Evolutionary conservation across 2,888 invertebrate species (phyloP).

Genomic region (Andrena hattorfiana): DNA sequence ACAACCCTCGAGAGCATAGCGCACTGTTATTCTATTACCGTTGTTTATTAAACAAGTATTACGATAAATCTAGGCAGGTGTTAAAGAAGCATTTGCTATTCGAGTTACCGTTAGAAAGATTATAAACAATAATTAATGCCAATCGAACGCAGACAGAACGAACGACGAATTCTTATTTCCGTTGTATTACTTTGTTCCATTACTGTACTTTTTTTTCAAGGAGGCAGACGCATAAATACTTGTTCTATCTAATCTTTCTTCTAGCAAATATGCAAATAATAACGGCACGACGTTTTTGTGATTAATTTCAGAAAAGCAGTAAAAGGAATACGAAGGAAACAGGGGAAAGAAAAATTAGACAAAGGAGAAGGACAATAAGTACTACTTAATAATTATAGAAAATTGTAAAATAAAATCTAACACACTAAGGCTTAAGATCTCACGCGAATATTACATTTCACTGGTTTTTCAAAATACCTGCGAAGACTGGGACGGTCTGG

Average conservation of each 20-base stretch:
- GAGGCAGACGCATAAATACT: not conserved
- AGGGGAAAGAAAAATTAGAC: not conserved
- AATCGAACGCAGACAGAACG: no score
- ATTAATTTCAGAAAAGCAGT: not conserved
- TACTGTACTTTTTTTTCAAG: not conserved
- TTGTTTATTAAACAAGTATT: no score
- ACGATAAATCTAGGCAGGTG: no score
- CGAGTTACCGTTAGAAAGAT: no score
- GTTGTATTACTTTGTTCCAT: not conserved
- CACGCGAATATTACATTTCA: not conserved
- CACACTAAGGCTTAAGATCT: no score
- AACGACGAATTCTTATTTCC: not conserved
- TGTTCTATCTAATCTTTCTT: slow-evolving; percentile 1
- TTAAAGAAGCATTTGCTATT: no score
- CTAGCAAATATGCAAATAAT: not conserved
- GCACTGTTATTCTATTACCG: no score
- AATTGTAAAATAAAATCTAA: not conserved
- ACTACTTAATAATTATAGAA: no score
- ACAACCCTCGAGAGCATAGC: no score
- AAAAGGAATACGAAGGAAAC: not conserved
- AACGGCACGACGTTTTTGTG: not conserved
- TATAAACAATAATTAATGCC: no score
- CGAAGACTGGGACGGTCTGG: not conserved
- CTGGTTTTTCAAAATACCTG: slow-evolving; percentile 11
- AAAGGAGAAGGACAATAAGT: not conserved